Base-by-base conservation (phyloP, 2,888 invertebrate genomes). In the Mythimna loreyi region DNA sequence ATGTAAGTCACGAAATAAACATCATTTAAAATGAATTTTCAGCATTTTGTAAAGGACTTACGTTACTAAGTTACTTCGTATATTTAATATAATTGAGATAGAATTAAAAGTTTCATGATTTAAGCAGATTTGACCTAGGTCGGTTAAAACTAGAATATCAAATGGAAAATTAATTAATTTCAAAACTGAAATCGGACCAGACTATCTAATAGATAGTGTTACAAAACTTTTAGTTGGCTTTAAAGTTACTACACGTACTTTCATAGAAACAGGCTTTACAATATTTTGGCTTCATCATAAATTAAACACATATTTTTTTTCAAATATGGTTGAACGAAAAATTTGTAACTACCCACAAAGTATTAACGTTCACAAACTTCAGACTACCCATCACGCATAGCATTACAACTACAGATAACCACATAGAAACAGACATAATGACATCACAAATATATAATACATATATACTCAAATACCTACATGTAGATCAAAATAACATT, bases 401-500 rank as follows among this genome's bases (percentile, higher is more conserved):
- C 16, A 19, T 40, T 40, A 19, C 19, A 40, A 40, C 16, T 40
- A 21, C 36, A 56, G 53, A 65, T 66, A 58, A 78, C 49, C 13
- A 16, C 40, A 70, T 63, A 67, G 58, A 63, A 67, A 75, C 49
- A 68, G 49, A 63, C 58, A 60, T 67, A 76, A 63, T 64, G 50
- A 47, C n/a, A 40, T 59, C 64, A 61, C 25, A 69, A 73, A 65
- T 55, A 75, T 64, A 33, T 28, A n/a, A n/a, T n/a, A 28, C 25
- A 33, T 40, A 16, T 16, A 40, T 16, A 19, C 40, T 21, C 25
- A 36, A 47, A 28, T 72, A n/a, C n/a, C 59, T 66, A 72, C n/a
- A n/a, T 75, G 72, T 80, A 68, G 74, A 78, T 53, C 59, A 78
- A 81, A 85, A 85, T 84, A 86, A 86, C 81, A 86, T 88, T 86